Conservation (phyloP, 2,888 invertebrate species). For the Griposia aprilina region DNA sequence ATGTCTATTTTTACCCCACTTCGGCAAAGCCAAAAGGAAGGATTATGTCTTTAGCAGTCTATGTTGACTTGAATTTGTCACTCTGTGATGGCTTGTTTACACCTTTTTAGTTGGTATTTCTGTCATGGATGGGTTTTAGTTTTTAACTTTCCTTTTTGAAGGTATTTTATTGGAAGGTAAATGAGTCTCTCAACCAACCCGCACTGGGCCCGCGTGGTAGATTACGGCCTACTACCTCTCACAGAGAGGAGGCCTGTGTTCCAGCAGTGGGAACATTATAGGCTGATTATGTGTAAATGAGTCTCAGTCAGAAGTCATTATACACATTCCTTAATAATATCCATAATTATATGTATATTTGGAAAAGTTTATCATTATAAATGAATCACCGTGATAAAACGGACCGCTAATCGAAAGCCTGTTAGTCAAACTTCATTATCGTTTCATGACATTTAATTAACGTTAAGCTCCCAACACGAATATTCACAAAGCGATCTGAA, state of each 20-base stretch:
- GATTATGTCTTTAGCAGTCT: not conserved
- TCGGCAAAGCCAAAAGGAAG: not conserved
- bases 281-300: too few species aligned
- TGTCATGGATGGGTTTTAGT: not conserved
- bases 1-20: not conserved
- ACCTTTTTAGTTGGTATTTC: not conserved
- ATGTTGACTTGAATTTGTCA: not conserved
- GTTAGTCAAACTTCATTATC: constrained; percentile 2
- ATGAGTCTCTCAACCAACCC: too few species aligned
- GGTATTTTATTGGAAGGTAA: not conserved
- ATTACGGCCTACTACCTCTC: too few species aligned
- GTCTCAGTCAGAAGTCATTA: not conserved
- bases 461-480: constrained; percentile 11
- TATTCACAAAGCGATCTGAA: not conserved
- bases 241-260: too few species aligned
- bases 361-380: too few species aligned
- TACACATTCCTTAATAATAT: not conserved
- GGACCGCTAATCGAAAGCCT: not conserved
- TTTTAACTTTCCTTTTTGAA: too few species aligned
- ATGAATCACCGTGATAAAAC: not conserved
- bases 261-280: too few species aligned
- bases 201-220: too few species aligned
- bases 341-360: not conserved
- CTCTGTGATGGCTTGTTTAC: not conserved
- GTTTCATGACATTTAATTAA: not conserved